A percentile compares a stretch with the other conserved stretches of the same genome.
Conservation (phyloP, 2,113 vertebrate species). For the Manacus vitellinus region DNA sequence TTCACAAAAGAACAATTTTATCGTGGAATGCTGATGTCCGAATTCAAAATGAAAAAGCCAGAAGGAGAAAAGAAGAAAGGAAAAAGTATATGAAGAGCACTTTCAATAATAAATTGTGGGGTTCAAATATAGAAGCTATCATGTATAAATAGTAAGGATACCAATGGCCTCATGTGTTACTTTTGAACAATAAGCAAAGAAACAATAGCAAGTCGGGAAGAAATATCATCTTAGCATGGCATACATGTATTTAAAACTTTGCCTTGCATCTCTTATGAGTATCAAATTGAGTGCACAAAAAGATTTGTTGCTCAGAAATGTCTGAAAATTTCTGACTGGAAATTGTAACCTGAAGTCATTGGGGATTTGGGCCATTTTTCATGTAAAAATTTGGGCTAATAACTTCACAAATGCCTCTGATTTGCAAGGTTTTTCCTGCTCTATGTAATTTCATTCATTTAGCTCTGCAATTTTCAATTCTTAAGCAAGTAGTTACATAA, state of each 20-base stretch:
- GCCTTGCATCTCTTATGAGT: not conserved
- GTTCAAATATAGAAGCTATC: not conserved
- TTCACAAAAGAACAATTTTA: not conserved
- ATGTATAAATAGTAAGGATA: not conserved
- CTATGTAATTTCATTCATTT: not conserved
- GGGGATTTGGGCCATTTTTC: not conserved
- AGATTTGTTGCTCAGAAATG: not conserved
- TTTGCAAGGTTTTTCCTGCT: not conserved
- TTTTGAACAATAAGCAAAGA: not conserved
- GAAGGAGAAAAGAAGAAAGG: not conserved
- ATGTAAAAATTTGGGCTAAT: not conserved
- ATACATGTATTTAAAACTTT: not conserved
- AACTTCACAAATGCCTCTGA: not conserved
- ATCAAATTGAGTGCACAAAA: not conserved
- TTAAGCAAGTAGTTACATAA: not conserved
- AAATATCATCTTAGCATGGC: not conserved
- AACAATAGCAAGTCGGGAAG: not conserved
- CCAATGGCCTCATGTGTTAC: not conserved
- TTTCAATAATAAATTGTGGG: not conserved
- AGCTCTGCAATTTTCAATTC: not conserved
- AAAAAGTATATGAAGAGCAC: not conserved
- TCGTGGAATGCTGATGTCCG: not conserved
- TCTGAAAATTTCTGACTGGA: not conserved
- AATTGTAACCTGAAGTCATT: not conserved
- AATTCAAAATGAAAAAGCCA: not conserved